Base-by-base conservation (phyloP, 2,888 invertebrate genomes). In the Drosophila ezoana region DNA sequence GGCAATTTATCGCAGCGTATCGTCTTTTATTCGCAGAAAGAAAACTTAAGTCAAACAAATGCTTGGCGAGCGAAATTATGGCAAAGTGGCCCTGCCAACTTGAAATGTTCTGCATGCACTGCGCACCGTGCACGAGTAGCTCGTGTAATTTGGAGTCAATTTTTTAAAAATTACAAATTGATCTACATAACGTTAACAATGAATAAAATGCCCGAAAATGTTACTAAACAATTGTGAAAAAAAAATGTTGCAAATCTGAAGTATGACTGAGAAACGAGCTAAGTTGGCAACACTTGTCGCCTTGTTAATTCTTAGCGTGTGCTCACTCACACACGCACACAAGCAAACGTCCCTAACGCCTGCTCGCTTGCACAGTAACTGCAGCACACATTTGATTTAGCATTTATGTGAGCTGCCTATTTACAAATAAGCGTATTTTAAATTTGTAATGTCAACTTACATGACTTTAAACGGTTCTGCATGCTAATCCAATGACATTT, bases 71-170 rank as follows among this genome's bases (percentile, higher is more conserved):
- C 53, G 58, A 72, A 82, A 72, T 65, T 76, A 59, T 75, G 69
- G 60, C 66, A 65, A 71, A 43, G 28, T 45, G 41, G 71, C 11
- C 33, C 75, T 77, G 78, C 77, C 77, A 77, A 77, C 77, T 65
- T 60, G 48, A 48, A 45, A 32, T 38, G 38, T 61, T 65, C 54
- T 20, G 20, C 23, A 28, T 54, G 20, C 57, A 49, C 20, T 13
- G 13, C n/a, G 16, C 20, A 40, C 13, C 18, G 10, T 52, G 14
- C n/a, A 43, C n/a, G 9, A 6, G 11, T 6, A 35, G 9, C 5
- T 16, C 3, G 20, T 38, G 10, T 0, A 3, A 35, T 52, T 40
- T 14, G 1, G 9, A n/a, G 28, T n/a, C 8, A 37, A 4, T 32
- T 37, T n/a, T 18, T 13, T 2, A 40, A 37, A n/a, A 5, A 18